These are phyloP conservation scores for Conops quadrifasciatus DNA, from an alignment of 2,888 invertebrate species.

Conservation along the genomic window DNA sequence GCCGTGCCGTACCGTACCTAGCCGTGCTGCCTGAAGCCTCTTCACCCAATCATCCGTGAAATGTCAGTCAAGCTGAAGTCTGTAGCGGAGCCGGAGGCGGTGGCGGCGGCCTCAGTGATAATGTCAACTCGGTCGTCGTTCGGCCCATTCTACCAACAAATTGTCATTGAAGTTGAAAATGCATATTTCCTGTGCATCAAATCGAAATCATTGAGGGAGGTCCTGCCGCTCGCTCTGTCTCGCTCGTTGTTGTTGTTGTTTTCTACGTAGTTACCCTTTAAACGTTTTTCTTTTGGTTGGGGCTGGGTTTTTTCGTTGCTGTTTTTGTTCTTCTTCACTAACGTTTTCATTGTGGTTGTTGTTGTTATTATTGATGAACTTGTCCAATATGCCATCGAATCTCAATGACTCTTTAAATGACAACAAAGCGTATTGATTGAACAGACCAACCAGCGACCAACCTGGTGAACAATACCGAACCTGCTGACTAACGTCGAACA, in stretches of 20 bases:
- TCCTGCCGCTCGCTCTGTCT: slow-evolving; percentile 25
- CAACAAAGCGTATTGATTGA: no score
- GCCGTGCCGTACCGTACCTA: neutral
- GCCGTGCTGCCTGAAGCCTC: neutral
- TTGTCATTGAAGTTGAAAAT: neutral
- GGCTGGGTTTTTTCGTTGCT: neutral
- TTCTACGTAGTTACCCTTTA: neutral
- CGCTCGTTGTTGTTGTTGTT: slow-evolving; percentile 22
- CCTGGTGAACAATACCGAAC: no score
- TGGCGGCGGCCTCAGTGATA: neutral
- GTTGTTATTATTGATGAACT: neutral
- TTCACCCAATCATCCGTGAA: slow-evolving; percentile 6
- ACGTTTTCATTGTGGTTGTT: neutral
- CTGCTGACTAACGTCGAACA: no score
- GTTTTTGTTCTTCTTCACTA: neutral
- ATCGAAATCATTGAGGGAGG: slow-evolving; percentile 33
- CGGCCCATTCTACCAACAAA: slow-evolving; percentile 11
- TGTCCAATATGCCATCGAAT: neutral
- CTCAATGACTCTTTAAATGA: no score
- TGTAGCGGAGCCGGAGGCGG: neutral
- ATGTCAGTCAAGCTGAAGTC: slow-evolving; percentile 23
- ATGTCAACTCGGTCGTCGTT: slow-evolving; percentile 14
- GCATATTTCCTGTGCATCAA: slow-evolving; percentile 14
- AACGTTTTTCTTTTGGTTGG: neutral
- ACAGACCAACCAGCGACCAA: no score